phyloP scores from a whole-genome alignment of 2,888 invertebrate species.

The Dromius quadrimaculatus region DNA sequence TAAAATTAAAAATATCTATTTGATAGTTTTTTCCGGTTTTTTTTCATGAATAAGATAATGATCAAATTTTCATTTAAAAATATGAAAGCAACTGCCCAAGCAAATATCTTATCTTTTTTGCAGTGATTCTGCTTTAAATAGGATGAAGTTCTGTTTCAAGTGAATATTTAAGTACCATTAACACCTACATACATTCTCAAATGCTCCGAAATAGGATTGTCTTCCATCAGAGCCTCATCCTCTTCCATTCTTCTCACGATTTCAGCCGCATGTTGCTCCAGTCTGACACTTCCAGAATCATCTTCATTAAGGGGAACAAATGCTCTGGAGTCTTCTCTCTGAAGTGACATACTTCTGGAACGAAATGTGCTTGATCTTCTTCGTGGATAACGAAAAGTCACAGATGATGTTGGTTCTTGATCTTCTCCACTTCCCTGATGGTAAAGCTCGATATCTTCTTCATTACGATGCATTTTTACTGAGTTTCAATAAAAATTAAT shows the following conservation, averaged over 20 bases:
- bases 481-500: no score
- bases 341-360: conserved; percentile 18
- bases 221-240: conserved; percentile 75
- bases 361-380: conserved; percentile 15
- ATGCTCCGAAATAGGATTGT: conserved; percentile 73
- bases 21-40: no score
- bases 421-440: conserved; percentile 23
- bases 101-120: no score
- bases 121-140: no score
- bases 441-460: conserved; percentile 38
- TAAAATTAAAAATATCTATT: no score
- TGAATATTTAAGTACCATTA: not conserved
- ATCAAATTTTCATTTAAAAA: no score
- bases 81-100: no score
- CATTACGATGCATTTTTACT: conserved; percentile 8
- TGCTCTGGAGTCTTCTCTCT: conserved; percentile 15
- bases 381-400: conserved; percentile 1
- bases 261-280: conserved; percentile 68
- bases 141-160: not conserved
- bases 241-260: conserved; percentile 77
- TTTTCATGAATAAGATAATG: no score
- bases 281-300: conserved; percentile 33
- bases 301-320: conserved; percentile 41
- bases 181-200: conserved; percentile 69
- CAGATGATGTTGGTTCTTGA: not conserved